These are phyloP conservation scores for Loriculus beryllinus DNA, from an alignment of 2,797 vertebrate genomes.

Conservation along the genomic window DNA sequence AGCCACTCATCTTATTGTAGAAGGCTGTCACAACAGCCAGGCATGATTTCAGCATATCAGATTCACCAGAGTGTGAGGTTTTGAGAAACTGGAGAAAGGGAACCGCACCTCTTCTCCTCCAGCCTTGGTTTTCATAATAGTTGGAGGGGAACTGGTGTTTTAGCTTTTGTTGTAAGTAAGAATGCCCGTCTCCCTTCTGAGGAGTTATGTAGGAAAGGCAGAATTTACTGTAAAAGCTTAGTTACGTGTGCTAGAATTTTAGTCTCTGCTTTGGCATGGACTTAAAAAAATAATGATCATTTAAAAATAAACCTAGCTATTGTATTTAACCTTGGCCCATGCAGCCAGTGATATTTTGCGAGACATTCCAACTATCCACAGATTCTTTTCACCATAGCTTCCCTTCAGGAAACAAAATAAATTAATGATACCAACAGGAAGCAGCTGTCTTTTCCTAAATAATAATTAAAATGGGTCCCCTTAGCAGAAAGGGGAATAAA, in stretches of 20 bases:
- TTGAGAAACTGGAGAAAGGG: slow-evolving; percentile 50
- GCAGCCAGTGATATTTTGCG: slow-evolving; percentile 57
- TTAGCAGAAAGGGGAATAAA: slow-evolving; percentile 16
- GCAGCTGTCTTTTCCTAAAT: slow-evolving; percentile 75
- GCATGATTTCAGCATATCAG: slow-evolving; percentile 34
- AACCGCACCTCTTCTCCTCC: background rate
- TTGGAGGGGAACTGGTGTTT: slow-evolving; percentile 22
- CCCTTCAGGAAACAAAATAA: slow-evolving; percentile 76
- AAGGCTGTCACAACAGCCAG: background rate
- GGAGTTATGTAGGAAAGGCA: slow-evolving; percentile 40
- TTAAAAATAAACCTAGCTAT: slow-evolving; percentile 72
- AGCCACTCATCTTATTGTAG: background rate
- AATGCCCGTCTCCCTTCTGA: slow-evolving; percentile 42
- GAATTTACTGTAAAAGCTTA: slow-evolving; percentile 61
- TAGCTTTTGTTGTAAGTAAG: slow-evolving; percentile 47
- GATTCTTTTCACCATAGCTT: slow-evolving; percentile 69
- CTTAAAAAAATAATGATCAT: slow-evolving; percentile 63
- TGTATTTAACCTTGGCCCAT: slow-evolving; percentile 67
- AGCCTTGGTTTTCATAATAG: slow-evolving; percentile 41
- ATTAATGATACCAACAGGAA: slow-evolving; percentile 77
- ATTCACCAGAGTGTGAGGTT: slow-evolving; percentile 29
- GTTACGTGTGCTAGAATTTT: slow-evolving; percentile 45
- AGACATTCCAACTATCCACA: slow-evolving; percentile 61
- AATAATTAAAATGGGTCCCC: slow-evolving; percentile 68
- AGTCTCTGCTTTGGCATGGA: slow-evolving; percentile 50